A percentile compares a stretch with the other conserved stretches of the same genome.
These are phyloP conservation scores for Synanthedon formicaeformis DNA, from an alignment of 2,888 invertebrate genomes.

Conservation along the genomic window DNA sequence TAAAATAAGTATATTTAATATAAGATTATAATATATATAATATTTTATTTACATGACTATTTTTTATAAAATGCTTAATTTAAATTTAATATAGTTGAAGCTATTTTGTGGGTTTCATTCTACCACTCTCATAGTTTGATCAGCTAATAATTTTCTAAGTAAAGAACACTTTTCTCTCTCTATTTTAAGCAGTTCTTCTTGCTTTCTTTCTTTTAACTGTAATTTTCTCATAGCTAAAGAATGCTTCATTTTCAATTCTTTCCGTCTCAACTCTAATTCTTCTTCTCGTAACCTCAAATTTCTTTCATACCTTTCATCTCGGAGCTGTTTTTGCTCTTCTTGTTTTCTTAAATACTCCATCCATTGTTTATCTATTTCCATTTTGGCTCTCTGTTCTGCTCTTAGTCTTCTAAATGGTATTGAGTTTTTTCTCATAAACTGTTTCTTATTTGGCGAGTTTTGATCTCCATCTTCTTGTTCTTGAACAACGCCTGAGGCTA, in stretches of 20 bases:
- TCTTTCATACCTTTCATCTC: constrained; percentile 42
- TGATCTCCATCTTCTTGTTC: constrained; percentile 25
- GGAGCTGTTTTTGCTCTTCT: constrained; percentile 34
- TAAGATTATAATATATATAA: no score
- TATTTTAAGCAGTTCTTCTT: constrained; percentile 43
- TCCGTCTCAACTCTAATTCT: constrained; percentile 37
- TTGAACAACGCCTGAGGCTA: constrained; percentile 35
- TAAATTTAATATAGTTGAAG: no score
- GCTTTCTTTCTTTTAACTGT: constrained; percentile 41
- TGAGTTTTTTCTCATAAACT: constrained; percentile 22
- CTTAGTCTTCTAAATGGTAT: constrained; percentile 37
- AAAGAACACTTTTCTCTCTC: constrained; percentile 45
- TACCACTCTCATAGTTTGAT: constrained; percentile 11
- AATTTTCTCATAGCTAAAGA: constrained; percentile 38
- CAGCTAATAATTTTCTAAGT: constrained; percentile 27
- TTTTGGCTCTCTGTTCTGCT: constrained; percentile 38
- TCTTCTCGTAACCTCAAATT: constrained; percentile 39
- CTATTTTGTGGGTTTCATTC: not conserved
- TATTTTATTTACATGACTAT: no score
- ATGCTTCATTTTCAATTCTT: constrained; percentile 45
- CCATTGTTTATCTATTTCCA: constrained; percentile 48
- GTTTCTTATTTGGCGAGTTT: constrained; percentile 19
- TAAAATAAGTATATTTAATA: no score
- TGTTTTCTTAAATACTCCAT: constrained; percentile 41
- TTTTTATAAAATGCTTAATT: no score